phyloP scores from a whole-genome alignment of 2,113 vertebrate genomes.

The Glareola pratincola region DNA sequence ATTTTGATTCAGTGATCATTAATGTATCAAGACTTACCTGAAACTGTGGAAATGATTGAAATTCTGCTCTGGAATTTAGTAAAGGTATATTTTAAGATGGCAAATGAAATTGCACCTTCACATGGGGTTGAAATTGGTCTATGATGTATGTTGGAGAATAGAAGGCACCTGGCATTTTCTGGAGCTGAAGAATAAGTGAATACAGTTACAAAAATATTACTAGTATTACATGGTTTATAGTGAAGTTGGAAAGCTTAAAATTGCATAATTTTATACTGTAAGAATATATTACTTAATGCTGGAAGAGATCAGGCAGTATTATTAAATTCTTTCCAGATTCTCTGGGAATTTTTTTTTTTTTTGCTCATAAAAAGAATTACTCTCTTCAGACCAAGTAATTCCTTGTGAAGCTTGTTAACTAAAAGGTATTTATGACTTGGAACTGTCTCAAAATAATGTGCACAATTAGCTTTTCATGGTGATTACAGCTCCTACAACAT shows the following conservation, averaged over 20 bases:
- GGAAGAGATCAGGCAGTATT: background rate
- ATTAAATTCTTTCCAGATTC: slow-evolving; percentile 13
- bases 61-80: background rate
- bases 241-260: background rate
- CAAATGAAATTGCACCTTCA: background rate
- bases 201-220: background rate
- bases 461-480: background rate
- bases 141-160: background rate
- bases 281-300: background rate
- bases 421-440: background rate
- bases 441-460: background rate
- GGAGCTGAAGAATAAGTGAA: background rate
- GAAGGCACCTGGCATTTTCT: background rate
- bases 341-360: background rate
- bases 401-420: background rate
- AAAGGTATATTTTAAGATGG: background rate
- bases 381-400: background rate
- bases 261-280: background rate
- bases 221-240: background rate
- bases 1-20: background rate
- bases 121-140: background rate
- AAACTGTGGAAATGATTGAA: background rate
- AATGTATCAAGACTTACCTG: background rate
- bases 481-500: background rate
- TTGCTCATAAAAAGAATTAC: background rate